phyloP scores from a whole-genome alignment of 2,888 invertebrate genomes.

The Cantharis flavilabris region DNA sequence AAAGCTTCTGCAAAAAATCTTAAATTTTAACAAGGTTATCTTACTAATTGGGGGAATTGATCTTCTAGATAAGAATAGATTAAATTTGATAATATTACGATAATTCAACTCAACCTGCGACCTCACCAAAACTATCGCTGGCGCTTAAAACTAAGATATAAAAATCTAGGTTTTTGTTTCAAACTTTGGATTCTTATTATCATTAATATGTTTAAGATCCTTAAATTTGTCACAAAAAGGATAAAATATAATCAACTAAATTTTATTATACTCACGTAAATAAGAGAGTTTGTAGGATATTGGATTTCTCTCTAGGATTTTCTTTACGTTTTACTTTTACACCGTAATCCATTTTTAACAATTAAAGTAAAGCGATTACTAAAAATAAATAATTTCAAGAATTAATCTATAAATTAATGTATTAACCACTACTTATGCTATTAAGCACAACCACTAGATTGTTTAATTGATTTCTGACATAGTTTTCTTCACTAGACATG shows the following conservation, averaged over 20 bases:
- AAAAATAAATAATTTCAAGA: background rate
- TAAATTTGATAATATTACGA: too few relatives aligned
- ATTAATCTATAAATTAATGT: too few relatives aligned
- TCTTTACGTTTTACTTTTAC: conserved; percentile 58
- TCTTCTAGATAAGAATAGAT: too few relatives aligned
- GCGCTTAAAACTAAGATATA: too few relatives aligned
- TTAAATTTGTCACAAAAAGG: background rate
- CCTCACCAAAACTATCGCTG: too few relatives aligned
- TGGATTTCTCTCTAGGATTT: conserved; percentile 70
- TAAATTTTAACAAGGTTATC: too few relatives aligned
- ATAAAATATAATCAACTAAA: background rate
- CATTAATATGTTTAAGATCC: background rate
- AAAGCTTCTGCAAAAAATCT: too few relatives aligned
- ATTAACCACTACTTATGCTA: background rate
- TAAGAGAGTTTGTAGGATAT: conserved; percentile 65
- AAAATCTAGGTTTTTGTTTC: too few relatives aligned
- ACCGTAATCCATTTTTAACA: conserved; percentile 58
- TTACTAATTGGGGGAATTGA: too few relatives aligned
- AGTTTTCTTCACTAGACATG: background rate
- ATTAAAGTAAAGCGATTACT: background rate
- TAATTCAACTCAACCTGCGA: too few relatives aligned
- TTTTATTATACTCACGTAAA: conserved; percentile 64
- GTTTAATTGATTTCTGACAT: background rate
- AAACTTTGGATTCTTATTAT: too few relatives aligned
- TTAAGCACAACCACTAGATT: background rate